Evolutionary conservation across 2,888 invertebrate genomes (phyloP).

Genomic region (Andricus quercusramuli): DNA sequence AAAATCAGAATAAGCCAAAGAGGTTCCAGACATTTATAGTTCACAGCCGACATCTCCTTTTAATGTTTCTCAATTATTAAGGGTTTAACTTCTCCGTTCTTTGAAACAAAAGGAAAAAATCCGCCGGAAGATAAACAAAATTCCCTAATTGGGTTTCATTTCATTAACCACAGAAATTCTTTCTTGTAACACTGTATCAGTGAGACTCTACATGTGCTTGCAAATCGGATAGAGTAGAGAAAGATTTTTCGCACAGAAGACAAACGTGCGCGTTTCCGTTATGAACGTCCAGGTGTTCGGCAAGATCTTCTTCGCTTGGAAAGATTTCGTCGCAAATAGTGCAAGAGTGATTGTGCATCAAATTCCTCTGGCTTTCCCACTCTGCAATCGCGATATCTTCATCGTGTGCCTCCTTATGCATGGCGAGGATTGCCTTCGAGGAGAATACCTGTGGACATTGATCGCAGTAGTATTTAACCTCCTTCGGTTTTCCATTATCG

Average conservation of each 20-base stretch:
- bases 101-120: conserved; percentile 13
- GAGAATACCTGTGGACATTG: conserved; percentile 69
- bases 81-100: background rate
- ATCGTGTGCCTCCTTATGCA: conserved; percentile 73
- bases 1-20: background rate
- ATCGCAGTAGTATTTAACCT: conserved; percentile 60
- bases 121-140: background rate
- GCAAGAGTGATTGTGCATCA: conserved; percentile 63
- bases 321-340: conserved; percentile 71
- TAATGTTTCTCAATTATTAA: background rate
- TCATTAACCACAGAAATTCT: background rate
- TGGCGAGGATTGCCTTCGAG: conserved; percentile 69
- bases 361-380: conserved; percentile 68
- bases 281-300: conserved; percentile 71
- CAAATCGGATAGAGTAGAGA: conserved; percentile 68
- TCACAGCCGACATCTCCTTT: background rate
- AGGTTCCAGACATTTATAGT: background rate
- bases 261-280: conserved; percentile 70
- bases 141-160: background rate
- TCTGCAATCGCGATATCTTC: conserved; percentile 72
- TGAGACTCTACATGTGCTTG: conserved; percentile 74
- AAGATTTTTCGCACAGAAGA: conserved; percentile 72
- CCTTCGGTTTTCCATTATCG: conserved; percentile 53
- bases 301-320: conserved; percentile 64
- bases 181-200: conserved; percentile 55